These are phyloP conservation scores for Tonatia bakeri DNA, from an alignment of 2,113 vertebrate species.

Conservation along the genomic window DNA sequence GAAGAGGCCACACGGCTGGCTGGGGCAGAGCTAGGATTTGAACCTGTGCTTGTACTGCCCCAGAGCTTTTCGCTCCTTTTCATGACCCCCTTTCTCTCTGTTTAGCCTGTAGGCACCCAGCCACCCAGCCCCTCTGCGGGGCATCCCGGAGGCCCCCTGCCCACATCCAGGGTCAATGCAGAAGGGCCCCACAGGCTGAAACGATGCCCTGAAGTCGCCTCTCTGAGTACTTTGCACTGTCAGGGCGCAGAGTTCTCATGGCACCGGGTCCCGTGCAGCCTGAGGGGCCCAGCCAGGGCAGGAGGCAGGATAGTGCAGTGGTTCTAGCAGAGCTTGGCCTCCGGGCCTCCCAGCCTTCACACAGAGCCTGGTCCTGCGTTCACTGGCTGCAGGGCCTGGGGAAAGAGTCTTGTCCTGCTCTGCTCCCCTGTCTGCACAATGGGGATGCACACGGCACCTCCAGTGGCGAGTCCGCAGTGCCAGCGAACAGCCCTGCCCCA, in stretches of 20 bases:
- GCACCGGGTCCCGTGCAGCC: neutral
- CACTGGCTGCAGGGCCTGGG: neutral
- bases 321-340: neutral
- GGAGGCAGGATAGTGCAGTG: neutral
- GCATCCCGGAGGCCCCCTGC: neutral
- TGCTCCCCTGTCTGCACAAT: neutral
- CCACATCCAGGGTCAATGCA: neutral
- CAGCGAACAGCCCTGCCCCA: neutral
- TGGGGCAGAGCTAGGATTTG: neutral
- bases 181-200: neutral
- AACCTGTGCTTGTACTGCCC: neutral
- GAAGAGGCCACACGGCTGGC: neutral
- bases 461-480: fast-evolving
- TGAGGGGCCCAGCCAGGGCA: neutral
- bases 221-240: neutral
- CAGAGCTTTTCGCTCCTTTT: neutral
- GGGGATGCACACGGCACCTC: neutral
- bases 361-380: neutral
- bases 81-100: neutral
- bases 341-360: neutral
- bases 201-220: neutral
- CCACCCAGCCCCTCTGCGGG: neutral
- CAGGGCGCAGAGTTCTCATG: neutral
- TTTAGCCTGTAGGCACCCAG: neutral
- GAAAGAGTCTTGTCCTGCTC: neutral